A percentile compares a stretch with the other conserved stretches of the same genome.
Evolutionary conservation across 1,140 invertebrate species (phyloP).

Genomic region (Zaprionus vittiger): DNA sequence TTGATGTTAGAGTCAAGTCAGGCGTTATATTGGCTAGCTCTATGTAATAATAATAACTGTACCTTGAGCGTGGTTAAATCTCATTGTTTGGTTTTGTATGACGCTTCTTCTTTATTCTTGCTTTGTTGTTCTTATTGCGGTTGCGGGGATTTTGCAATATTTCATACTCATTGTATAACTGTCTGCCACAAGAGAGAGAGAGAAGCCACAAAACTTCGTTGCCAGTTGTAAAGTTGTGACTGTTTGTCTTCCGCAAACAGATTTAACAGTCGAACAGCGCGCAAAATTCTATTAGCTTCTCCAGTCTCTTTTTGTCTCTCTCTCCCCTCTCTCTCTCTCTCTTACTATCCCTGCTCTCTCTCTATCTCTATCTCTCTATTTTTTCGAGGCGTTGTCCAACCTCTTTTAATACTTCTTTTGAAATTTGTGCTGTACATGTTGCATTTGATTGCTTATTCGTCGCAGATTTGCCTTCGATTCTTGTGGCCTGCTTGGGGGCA

Average conservation of each 20-base stretch:
- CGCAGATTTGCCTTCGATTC: conserved; percentile 29
- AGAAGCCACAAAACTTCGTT: conserved; percentile 54
- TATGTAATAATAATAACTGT: conserved; percentile 27
- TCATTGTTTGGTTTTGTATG: neutral
- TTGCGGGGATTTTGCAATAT: conserved; percentile 32
- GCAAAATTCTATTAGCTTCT: conserved; percentile 25
- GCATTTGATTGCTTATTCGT: conserved; percentile 24
- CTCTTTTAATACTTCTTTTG: conserved; percentile 29
- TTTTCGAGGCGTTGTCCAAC: conserved; percentile 8
- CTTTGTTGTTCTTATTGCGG: conserved; percentile 32
- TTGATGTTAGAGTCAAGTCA: conserved; percentile 9
- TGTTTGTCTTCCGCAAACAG: conserved; percentile 60
- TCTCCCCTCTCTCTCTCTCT: neutral
- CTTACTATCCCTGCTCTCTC: too few relatives aligned
- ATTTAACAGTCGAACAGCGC: conserved; percentile 28
- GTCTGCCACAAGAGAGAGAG: neutral
- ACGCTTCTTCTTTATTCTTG: conserved; percentile 6
- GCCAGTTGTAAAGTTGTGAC: conserved; percentile 4
- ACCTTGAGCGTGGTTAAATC: conserved; percentile 30
- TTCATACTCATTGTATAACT: conserved; percentile 28
- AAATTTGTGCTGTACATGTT: conserved; percentile 9
- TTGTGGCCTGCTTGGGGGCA: conserved; percentile 15
- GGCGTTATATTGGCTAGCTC: conserved; percentile 10
- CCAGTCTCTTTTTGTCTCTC: conserved; percentile 4
- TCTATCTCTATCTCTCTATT: neutral